These are phyloP conservation scores for Hydropotes inermis DNA, from an alignment of 2,113 vertebrate genomes.

Conservation along the genomic window DNA sequence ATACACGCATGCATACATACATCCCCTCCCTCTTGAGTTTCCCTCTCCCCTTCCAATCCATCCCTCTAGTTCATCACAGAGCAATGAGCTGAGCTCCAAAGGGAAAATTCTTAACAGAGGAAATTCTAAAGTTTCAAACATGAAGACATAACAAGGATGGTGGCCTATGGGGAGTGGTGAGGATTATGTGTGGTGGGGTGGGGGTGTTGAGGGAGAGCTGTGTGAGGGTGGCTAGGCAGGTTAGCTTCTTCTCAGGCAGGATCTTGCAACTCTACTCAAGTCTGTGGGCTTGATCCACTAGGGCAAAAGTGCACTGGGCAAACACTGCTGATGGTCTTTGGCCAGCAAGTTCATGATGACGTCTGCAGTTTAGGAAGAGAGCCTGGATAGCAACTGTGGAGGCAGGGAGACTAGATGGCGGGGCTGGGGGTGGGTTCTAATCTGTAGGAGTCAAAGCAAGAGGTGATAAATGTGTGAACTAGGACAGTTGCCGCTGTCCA, in stretches of 20 bases:
- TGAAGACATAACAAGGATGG: not conserved
- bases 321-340: not conserved
- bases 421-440: not conserved
- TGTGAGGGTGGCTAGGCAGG: not conserved
- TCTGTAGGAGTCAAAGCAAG: not conserved
- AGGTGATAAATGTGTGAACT: not conserved
- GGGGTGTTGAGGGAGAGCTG: too few species aligned
- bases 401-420: not conserved
- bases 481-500: not conserved
- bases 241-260: not conserved
- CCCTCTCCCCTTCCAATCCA: not conserved
- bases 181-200: not conserved
- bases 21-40: not conserved
- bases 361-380: not conserved
- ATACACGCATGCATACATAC: not conserved
- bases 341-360: not conserved
- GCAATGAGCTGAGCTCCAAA: not conserved
- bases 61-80: not conserved
- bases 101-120: not conserved
- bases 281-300: not conserved
- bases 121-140: not conserved
- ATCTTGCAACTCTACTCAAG: not conserved
- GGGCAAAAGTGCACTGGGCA: too few species aligned
- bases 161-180: fast-evolving
- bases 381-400: not conserved